These are phyloP conservation scores for Clivina fossor DNA, from an alignment of 2,888 invertebrate genomes.

Conservation along the genomic window DNA sequence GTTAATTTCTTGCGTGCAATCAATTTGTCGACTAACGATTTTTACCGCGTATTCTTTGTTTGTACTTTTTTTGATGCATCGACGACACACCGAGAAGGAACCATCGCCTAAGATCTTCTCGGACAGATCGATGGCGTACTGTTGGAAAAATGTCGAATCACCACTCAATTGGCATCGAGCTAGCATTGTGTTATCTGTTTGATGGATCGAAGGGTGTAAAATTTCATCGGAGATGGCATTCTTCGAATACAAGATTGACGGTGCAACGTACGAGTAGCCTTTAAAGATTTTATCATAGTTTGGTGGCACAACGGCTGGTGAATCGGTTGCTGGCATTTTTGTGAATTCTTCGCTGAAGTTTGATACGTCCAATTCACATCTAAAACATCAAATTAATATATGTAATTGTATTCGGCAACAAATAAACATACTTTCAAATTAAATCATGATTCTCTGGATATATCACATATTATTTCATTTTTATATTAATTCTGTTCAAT, in stretches of 20 bases:
- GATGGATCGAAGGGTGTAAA: conserved; percentile 61
- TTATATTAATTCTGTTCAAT: no score
- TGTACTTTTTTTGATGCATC: conserved; percentile 73
- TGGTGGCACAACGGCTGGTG: conserved; percentile 85
- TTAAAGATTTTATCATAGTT: conserved; percentile 86
- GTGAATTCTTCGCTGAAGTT: conserved; percentile 98
- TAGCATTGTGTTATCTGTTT: conserved; percentile 48
- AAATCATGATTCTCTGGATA: no score
- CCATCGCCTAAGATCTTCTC: conserved; percentile 81
- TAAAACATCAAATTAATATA: conserved; percentile 42
- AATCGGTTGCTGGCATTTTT: conserved; percentile 85
- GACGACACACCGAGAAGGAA: conserved; percentile 83
- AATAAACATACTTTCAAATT: no score
- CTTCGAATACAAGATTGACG: conserved; percentile 82
- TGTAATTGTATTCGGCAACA: no score
- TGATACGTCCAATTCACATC: conserved; percentile 86
- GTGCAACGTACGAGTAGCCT: conserved; percentile 94
- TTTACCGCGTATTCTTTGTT: conserved; percentile 85
- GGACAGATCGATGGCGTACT: conserved; percentile 73
- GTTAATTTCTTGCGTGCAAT: conserved; percentile 74
- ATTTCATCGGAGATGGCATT: conserved; percentile 76
- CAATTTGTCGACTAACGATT: conserved; percentile 70
- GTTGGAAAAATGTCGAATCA: conserved; percentile 84
- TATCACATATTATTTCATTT: no score
- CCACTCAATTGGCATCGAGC: conserved; percentile 46